These are phyloP conservation scores for Diprion similis DNA, from an alignment of 1,140 invertebrate genomes.

Conservation along the genomic window DNA sequence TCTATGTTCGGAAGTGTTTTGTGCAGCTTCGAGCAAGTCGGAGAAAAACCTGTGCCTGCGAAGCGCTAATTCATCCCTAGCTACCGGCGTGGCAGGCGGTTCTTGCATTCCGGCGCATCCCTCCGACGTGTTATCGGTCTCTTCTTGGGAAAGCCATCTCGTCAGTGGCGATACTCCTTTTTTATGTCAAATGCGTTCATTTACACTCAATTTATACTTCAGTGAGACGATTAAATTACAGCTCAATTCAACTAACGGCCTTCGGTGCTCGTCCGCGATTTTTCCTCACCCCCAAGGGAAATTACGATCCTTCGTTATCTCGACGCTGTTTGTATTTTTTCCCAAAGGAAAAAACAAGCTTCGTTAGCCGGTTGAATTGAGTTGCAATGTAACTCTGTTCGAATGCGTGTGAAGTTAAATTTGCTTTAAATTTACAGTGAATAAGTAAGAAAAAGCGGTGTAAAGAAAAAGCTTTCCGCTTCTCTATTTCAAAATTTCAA, in stretches of 20 bases:
- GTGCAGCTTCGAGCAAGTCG: constrained; percentile 74
- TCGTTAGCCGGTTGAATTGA: too few species aligned
- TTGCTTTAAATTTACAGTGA: too few species aligned
- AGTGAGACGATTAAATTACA: too few species aligned
- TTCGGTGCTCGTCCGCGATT: too few species aligned
- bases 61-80: constrained; percentile 77
- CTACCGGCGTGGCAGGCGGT: constrained; percentile 76
- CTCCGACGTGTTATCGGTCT: constrained; percentile 46
- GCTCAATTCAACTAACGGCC: too few species aligned
- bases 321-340: neutral
- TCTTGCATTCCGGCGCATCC: constrained; percentile 66
- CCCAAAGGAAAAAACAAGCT: neutral
- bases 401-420: too few species aligned
- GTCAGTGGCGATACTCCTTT: constrained; percentile 42
- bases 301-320: neutral
- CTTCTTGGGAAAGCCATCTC: constrained; percentile 56
- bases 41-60: constrained; percentile 79
- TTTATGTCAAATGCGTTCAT: neutral
- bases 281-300: too few species aligned
- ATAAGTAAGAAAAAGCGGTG: too few species aligned
- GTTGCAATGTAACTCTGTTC: neutral
- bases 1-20: constrained; percentile 75
- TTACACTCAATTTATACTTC: neutral
- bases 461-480: too few species aligned
- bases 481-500: too few species aligned